Evolutionary conservation across 2,113 vertebrate species (phyloP).

Genomic region (Gallinago media): DNA sequence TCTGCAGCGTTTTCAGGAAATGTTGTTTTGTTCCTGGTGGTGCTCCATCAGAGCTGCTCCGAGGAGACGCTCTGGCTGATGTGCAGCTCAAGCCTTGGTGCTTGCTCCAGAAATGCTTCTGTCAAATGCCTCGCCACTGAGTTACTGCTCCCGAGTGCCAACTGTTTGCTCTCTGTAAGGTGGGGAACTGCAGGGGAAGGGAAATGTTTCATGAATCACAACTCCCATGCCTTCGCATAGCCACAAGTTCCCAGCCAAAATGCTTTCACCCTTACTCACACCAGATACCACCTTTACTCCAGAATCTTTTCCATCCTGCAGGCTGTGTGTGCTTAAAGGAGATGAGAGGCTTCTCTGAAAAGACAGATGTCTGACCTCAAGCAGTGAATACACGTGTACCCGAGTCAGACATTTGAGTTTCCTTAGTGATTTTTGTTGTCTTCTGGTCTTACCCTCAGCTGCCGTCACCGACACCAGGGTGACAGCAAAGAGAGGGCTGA

Average conservation of each 20-base stretch:
- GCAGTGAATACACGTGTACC: not conserved
- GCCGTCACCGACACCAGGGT: not conserved
- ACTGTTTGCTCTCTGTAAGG: not conserved
- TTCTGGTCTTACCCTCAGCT: not conserved
- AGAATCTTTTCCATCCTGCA: not conserved
- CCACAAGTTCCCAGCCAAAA: not conserved
- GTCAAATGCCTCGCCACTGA: conserved; percentile 12
- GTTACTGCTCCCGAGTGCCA: not conserved
- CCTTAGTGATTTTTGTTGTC: not conserved
- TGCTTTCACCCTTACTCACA: not conserved
- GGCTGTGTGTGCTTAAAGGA: not conserved
- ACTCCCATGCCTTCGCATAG: not conserved
- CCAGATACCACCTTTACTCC: conserved; percentile 12
- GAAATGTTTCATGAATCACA: conserved; percentile 10
- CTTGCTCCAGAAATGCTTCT: not conserved
- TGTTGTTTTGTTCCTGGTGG: not conserved
- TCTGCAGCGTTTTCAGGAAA: conserved; percentile 8
- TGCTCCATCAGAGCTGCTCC: not conserved
- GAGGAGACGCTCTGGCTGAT: conserved; percentile 8
- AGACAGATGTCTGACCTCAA: not conserved
- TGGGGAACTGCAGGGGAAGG: not conserved
- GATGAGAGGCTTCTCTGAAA: not conserved
- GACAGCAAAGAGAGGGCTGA: not conserved
- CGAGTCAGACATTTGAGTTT: not conserved
- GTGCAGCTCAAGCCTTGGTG: not conserved